Base-by-base conservation (phyloP, 23 tunicate species). In the Clavelina lepadiformis region DNA sequence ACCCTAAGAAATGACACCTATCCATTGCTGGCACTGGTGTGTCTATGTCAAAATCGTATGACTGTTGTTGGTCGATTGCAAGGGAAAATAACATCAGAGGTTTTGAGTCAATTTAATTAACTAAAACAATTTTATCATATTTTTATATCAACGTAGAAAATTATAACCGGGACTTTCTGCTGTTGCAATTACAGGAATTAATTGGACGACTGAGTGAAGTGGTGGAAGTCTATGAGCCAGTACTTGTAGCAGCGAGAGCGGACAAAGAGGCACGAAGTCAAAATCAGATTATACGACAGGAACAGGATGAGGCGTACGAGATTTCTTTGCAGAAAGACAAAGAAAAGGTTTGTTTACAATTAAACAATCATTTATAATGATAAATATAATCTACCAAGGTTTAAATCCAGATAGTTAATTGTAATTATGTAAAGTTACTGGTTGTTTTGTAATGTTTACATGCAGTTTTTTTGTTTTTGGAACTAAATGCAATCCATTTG, bases 301-400 rank as follows among this genome's bases (percentile, higher is more conserved):
- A 87, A 54, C 96, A 87, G 38, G 96, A 87, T 59, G 82, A 71
- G 56, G 96, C 96, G 38, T 87, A 79, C 25, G 53, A 47, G 28
- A 28, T 47, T 61, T 79, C 86, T 5, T 50, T 87, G 21, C 66
- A 58, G 74, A 38, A 74, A 69, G 96, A 87, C 51, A 46, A 78
- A 34, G 74, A 78, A 68, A 78, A 78, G 51, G 84, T 78, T n/a
- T n/a, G n/a, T n/a, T n/a, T n/a, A n/a, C n/a, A n/a, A n/a, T n/a
- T n/a, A n/a, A n/a, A n/a, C n/a, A n/a, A n/a, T n/a, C n/a, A n/a
- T n/a, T n/a, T n/a, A n/a, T n/a, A n/a, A n/a, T n/a, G n/a, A n/a
- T n/a, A n/a, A n/a, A n/a, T n/a, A n/a, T n/a, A n/a, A n/a, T n/a
- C n/a, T n/a, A n/a, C n/a, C n/a, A n/a, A n/a, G n/a, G n/a, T n/a